A percentile compares a stretch with the other conserved stretches of the same genome.
phyloP scores from a whole-genome alignment of 2,113 vertebrate species.

The Rattus rattus region DNA sequence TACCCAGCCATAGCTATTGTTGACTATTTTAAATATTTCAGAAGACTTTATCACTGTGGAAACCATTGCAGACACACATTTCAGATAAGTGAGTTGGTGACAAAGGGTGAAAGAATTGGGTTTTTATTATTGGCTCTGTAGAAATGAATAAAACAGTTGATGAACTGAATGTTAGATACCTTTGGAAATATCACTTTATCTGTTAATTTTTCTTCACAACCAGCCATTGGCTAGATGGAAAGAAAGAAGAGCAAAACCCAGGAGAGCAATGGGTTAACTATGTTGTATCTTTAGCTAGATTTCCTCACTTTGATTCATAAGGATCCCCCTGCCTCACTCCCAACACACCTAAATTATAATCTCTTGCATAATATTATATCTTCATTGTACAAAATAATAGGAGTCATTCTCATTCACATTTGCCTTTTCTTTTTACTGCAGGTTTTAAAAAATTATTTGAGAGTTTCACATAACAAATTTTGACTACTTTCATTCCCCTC shows the following conservation, averaged over 20 bases:
- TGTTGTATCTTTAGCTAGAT: background rate
- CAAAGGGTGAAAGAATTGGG: background rate
- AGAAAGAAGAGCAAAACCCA: background rate
- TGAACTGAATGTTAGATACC: background rate
- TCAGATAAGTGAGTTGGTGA: background rate
- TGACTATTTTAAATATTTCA: background rate
- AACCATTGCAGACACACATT: background rate
- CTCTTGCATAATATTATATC: background rate
- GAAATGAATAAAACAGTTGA: background rate
- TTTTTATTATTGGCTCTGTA: background rate
- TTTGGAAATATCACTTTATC: background rate
- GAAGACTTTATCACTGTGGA: background rate
- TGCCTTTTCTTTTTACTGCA: background rate
- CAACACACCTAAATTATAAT: background rate
- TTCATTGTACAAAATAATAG: background rate
- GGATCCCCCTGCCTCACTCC: background rate
- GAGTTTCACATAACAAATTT: background rate
- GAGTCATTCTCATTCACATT: background rate
- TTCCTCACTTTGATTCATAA: background rate
- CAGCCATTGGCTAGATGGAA: background rate
- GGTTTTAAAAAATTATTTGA: background rate
- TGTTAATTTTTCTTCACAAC: background rate
- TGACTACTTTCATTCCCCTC: background rate
- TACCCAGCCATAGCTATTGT: background rate
- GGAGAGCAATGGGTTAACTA: background rate